Conservation (phyloP, 2,113 vertebrate genomes). For the Menura novaehollandiae region DNA sequence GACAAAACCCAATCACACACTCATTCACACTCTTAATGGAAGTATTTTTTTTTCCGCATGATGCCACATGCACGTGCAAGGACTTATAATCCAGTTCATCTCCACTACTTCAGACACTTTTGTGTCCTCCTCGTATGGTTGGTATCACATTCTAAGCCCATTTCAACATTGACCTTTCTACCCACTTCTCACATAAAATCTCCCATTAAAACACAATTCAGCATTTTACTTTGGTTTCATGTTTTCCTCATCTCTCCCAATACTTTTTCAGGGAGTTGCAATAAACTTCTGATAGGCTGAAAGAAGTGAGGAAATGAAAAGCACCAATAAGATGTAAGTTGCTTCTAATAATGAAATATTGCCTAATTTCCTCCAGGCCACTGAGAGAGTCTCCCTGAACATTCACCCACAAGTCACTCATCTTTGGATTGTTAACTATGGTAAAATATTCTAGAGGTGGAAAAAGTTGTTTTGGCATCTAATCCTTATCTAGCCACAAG, state of each 20-base stretch:
- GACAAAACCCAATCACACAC: neutral
- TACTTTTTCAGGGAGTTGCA: neutral
- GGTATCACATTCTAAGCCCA: neutral
- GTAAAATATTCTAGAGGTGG: neutral
- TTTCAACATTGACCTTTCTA: neutral
- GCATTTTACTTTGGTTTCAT: neutral
- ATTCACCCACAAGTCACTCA: neutral
- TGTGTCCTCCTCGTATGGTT: neutral
- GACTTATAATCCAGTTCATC: neutral
- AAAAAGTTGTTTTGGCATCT: neutral
- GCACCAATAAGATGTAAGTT: neutral
- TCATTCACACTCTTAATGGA: neutral
- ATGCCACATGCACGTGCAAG: neutral
- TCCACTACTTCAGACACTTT: neutral
- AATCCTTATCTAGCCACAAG: neutral
- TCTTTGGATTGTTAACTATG: neutral
- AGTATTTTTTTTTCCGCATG: neutral
- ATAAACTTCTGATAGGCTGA: neutral
- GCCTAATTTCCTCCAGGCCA: neutral
- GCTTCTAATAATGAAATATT: neutral
- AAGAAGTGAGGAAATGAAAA: neutral
- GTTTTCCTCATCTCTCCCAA: neutral
- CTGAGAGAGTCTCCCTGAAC: neutral
- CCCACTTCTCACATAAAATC: neutral
- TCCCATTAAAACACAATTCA: neutral